A percentile compares a stretch with the other conserved stretches of the same genome.
Conservation (phyloP, 2,888 invertebrate species). For the Eretmocerus hayati region DNA sequence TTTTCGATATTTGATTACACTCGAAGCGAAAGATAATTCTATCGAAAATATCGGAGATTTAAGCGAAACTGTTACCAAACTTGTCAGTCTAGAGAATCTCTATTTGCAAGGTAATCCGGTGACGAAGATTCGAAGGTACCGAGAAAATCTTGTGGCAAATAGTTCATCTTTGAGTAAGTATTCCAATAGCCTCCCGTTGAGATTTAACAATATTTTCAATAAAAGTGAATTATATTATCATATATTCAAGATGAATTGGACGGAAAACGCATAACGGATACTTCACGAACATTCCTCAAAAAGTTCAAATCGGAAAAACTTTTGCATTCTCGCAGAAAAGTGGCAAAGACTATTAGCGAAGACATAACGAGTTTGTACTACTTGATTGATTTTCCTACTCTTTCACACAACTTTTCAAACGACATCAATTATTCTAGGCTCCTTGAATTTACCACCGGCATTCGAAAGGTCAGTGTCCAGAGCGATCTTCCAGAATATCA, state of each 20-base stretch:
- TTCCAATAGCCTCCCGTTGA: too few relatives aligned
- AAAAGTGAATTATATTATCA: too few relatives aligned
- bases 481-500: conserved; percentile 38
- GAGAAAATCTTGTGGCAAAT: conserved; percentile 61
- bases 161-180: conserved; percentile 54
- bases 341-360: conserved; percentile 33
- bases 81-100: conserved; percentile 52
- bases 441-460: conserved; percentile 41
- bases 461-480: conserved; percentile 40
- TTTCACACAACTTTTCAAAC: not conserved
- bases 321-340: conserved; percentile 28
- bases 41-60: conserved; percentile 52
- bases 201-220: too few relatives aligned
- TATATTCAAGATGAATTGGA: too few relatives aligned
- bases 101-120: conserved; percentile 61
- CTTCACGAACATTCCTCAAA: conserved; percentile 57
- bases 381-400: not conserved
- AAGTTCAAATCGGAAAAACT: conserved; percentile 56
- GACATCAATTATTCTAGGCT: conserved; percentile 27
- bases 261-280: conserved; percentile 53
- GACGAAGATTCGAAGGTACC: conserved; percentile 57
- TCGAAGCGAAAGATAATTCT: conserved; percentile 56
- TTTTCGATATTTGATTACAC: conserved; percentile 50
- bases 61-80: conserved; percentile 52
- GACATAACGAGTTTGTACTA: conserved; percentile 32